Evolutionary conservation across 35 echinoderm and acorn worm genomes (phyloP), one percentile per base, ranked within the genome.

Genomic region (Chiridota heheva): DNA sequence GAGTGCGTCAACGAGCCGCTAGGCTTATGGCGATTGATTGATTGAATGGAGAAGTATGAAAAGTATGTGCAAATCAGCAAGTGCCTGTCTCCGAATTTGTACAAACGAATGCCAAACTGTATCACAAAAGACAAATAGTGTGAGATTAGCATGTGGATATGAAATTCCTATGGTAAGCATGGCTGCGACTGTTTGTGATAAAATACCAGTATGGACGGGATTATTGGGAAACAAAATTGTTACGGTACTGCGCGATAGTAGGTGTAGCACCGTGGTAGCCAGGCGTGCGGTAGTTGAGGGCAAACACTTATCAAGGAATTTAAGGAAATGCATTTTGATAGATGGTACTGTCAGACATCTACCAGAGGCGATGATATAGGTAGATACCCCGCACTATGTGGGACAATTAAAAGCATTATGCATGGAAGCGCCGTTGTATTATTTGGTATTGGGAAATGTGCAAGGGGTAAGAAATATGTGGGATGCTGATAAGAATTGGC

Each of bases 381-480:
- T 75, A 3, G 44, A 75, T 28, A 75, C 71, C 5, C 71, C 71
- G 3, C 51, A 10, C 28, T 75, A 12, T 49, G 42, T 49, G 28
- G 71, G 71, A 10, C 3, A 75, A 51, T 15, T 30, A 34, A 34
- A 51, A 18, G 71, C 71, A 5, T 15, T 75, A 22, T 75, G 71
- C 38, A 75, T 75, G 71, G 5, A 51, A 8, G 51, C 27, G 3
- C 40, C 71, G 10, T 5, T 75, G 71, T 75, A 75, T 53, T 8
- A 51, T 12, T 20, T 75, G 13, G 39, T 75, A 34, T 20, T 75
- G 32, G 71, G 71, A 18, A 75, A 75, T 53, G 39, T 75, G 16
- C 4, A 7, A 10, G 71, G 71, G 5, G 71, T 37, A 6, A 53
- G 71, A 44, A n/a, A 44, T 4, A 8, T 44, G 30, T 20, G 26